Base-by-base conservation (phyloP, 2,797 vertebrate genomes). In the Pseudochaenichthys georgianus region DNA sequence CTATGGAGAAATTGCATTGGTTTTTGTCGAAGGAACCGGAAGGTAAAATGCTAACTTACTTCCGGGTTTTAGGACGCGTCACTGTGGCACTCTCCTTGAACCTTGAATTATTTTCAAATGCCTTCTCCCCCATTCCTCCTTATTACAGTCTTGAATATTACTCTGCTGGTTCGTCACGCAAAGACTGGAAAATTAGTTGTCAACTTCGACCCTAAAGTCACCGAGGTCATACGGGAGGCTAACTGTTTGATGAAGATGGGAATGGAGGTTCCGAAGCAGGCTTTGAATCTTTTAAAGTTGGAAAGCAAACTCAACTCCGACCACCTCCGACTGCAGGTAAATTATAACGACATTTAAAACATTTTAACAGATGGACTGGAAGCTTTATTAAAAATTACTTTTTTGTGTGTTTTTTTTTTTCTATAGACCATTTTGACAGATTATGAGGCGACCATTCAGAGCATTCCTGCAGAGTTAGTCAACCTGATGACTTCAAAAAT, bases 121-220 rank as follows among this genome's bases (percentile, higher is more conserved):
- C 4, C 34, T 51, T 64, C 11, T 70, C 9, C 12, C 15, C 16
- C 72, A n/a, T 70, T 57, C 9, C 42, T 0, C 80, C 83, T 85
- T n/a, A 62, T 85, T 88, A 21, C 88, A 97, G 96, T 92, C 69
- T 90, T 96, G 75, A 94, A 96, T 78, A 80, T 89, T 55, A 93
- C 94, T 0, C 83, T 96, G 77, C 84, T 96, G 78, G 92, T 93
- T 50, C 89, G 87, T 42, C 92, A 96, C 82, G 94, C 94, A 75
- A 84, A 84, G 71, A 94, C 93, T 3, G 92, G 90, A 63, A 95
- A 94, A 83, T 66, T 96, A 3, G 12, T 96, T 13, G 90, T 95
- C 73, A 96, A 96, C 91, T 95, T 96, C 85, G 94, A 96, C 80
- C 92, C 94, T 42, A 94, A 95, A 65, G 92, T 97, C 81, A 77